Conservation (phyloP, 2,888 invertebrate species). For the Ceriagrion tenellum region DNA sequence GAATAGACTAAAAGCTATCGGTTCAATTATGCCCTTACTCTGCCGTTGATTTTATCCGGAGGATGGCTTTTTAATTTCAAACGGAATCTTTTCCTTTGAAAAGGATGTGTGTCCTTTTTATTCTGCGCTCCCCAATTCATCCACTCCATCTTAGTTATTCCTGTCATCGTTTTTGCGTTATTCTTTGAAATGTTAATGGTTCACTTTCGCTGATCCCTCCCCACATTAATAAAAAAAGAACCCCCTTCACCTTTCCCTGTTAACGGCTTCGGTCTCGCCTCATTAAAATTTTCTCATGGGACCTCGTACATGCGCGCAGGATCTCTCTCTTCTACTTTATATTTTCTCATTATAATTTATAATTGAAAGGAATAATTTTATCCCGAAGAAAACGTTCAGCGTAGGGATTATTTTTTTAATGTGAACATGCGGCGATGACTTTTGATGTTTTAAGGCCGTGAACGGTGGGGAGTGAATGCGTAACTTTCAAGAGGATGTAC, state of each 20-base stretch:
- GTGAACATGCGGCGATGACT: not conserved
- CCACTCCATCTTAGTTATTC: not conserved
- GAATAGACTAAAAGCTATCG: too few relatives aligned
- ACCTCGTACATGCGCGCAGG: not conserved
- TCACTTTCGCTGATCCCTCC: not conserved
- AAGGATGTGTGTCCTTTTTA: too few relatives aligned
- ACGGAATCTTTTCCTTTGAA: too few relatives aligned
- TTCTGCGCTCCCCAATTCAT: not conserved
- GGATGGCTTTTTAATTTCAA: too few relatives aligned
- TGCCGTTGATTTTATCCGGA: too few relatives aligned
- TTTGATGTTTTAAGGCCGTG: not conserved
- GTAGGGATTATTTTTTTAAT: not conserved
- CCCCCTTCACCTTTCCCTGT: not conserved
- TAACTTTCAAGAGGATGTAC: not conserved
- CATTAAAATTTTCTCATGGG: constrained; percentile 15
- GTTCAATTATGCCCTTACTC: too few relatives aligned
- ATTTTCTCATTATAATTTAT: not conserved
- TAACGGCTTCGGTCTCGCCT: not conserved
- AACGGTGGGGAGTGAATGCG: not conserved
- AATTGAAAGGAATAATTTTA: not conserved
- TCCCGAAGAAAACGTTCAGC: not conserved
- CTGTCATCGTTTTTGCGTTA: not conserved
- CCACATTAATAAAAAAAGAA: not conserved
- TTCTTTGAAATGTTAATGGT: not conserved
- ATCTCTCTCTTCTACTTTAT: not conserved